A percentile compares a stretch with the other conserved stretches of the same genome.
phyloP scores from a whole-genome alignment of 2,797 vertebrate genomes.

The Gambelia wislizenii region DNA sequence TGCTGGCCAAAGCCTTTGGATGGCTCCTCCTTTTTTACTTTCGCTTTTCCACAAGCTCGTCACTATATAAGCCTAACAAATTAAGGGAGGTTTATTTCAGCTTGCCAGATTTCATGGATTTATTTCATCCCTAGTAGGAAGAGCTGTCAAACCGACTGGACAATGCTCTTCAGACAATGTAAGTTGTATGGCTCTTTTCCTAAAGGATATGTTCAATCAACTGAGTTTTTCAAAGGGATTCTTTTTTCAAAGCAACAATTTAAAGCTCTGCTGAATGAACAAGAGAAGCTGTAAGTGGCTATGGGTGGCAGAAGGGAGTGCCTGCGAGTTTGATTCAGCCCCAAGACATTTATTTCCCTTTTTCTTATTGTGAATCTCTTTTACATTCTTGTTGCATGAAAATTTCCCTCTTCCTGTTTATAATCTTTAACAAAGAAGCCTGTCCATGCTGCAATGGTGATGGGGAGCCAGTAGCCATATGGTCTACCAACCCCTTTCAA shows the following conservation, averaged over 20 bases:
- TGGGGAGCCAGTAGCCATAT: background rate
- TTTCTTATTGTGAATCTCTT: background rate
- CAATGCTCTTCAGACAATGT: constrained; percentile 67
- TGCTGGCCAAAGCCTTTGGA: background rate
- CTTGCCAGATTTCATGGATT: background rate
- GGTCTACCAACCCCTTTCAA: constrained; percentile 42
- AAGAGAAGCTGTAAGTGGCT: background rate
- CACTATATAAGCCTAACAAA: constrained; percentile 45
- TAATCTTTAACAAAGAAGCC: constrained; percentile 38
- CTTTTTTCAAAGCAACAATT: background rate
- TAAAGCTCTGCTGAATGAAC: background rate
- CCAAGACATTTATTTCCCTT: background rate
- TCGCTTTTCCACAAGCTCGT: constrained; percentile 36
- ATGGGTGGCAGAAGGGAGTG: background rate
- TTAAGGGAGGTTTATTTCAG: background rate
- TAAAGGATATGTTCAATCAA: background rate
- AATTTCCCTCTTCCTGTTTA: constrained; percentile 33
- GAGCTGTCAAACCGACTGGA: constrained; percentile 27
- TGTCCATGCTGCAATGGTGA: background rate
- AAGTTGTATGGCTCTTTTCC: constrained; percentile 41
- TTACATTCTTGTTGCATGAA: constrained; percentile 16
- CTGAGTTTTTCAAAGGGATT: fast-evolving
- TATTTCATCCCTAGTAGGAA: background rate
- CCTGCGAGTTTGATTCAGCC: background rate
- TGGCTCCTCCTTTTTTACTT: constrained; percentile 44